These are phyloP conservation scores for Xenopus tropicalis DNA, from an alignment of 2,113 vertebrate genomes.

Conservation along the genomic window DNA sequence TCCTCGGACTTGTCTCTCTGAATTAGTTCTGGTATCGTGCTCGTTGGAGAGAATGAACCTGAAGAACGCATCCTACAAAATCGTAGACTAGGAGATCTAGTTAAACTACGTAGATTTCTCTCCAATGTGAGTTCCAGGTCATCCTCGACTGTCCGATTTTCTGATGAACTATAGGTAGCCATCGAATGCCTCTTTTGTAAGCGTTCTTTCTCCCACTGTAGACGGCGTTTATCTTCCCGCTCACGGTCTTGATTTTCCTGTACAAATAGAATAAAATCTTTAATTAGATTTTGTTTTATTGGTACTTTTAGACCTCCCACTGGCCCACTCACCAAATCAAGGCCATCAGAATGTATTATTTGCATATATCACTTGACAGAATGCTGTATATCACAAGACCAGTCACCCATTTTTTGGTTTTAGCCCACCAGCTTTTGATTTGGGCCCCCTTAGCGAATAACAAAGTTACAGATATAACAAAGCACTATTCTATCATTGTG, in stretches of 20 bases:
- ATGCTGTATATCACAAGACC: no score
- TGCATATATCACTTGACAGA: no score
- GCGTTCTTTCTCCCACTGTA: slow-evolving; percentile 54
- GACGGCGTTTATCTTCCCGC: slow-evolving; percentile 58
- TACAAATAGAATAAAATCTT: not conserved
- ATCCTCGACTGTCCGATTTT: slow-evolving; percentile 49
- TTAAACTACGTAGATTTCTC: slow-evolving; percentile 61
- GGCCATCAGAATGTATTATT: no score
- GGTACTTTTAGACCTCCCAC: no score
- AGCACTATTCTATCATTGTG: no score
- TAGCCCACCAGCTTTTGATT: no score
- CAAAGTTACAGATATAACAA: no score
- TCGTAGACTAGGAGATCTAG: slow-evolving; percentile 65
- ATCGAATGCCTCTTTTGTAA: slow-evolving; percentile 67
- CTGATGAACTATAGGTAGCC: slow-evolving; percentile 59
- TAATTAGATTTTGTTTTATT: no score
- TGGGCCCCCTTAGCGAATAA: no score
- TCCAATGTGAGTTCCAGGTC: slow-evolving; percentile 70
- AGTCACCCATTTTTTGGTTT: no score
- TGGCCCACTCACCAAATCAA: no score
- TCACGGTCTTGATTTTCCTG: slow-evolving; percentile 73
- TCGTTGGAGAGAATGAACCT: slow-evolving; percentile 18
- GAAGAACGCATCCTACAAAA: slow-evolving; percentile 47
- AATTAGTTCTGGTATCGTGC: not conserved
- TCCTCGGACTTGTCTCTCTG: slow-evolving; percentile 1